Conservation (phyloP, 2,113 vertebrate genomes). For the Laticauda colubrina region DNA sequence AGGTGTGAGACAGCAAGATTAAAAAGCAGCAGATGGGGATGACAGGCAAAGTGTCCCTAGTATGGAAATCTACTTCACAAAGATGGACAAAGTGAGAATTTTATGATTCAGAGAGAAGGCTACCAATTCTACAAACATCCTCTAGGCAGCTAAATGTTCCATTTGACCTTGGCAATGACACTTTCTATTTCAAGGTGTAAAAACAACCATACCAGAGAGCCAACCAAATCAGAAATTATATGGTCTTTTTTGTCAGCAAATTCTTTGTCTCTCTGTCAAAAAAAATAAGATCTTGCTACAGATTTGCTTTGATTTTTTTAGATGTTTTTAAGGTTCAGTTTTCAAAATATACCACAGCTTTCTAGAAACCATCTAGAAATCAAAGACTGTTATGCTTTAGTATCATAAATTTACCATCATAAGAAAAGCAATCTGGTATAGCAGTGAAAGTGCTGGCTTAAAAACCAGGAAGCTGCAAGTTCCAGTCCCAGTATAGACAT, state of each 20-base stretch:
- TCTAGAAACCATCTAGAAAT: neutral
- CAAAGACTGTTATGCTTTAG: neutral
- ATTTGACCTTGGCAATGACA: conserved; percentile 23
- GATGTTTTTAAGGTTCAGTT: neutral
- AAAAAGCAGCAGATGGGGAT: neutral
- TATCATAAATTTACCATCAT: too few relatives aligned
- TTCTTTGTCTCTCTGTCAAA: conserved; percentile 12
- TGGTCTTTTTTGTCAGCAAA: neutral
- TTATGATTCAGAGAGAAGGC: conserved; percentile 16
- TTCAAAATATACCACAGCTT: neutral
- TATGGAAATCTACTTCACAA: conserved; percentile 8
- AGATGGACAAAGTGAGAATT: neutral
- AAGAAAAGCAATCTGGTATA: too few relatives aligned
- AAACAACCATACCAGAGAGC: neutral
- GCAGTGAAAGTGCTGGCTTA: too few relatives aligned
- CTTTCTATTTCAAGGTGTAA: conserved; percentile 10
- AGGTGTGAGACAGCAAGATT: neutral
- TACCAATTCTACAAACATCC: neutral
- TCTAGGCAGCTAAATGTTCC: neutral
- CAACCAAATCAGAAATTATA: neutral
- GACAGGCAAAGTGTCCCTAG: neutral
- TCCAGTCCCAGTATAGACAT: too few relatives aligned
- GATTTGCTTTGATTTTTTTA: conserved; percentile 7
- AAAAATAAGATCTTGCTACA: neutral
- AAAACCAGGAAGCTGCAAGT: too few relatives aligned